Conservation (phyloP, 2,888 invertebrate genomes). For the Drosophila diplacantha region DNA sequence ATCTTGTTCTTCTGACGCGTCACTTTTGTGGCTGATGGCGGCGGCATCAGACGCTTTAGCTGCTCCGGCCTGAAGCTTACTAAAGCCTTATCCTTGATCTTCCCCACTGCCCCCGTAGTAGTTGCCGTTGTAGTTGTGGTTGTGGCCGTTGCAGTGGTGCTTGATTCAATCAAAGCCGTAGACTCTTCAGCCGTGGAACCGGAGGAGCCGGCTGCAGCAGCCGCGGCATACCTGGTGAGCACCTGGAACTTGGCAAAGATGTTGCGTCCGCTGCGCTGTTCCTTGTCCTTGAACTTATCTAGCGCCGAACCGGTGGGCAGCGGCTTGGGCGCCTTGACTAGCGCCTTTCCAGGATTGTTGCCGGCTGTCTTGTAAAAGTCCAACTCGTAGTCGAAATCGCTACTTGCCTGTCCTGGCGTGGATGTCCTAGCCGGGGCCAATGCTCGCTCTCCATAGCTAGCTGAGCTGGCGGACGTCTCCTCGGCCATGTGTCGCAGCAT, state of each 20-base stretch:
- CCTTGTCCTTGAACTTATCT: slow-evolving; percentile 77
- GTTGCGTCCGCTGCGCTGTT: slow-evolving; percentile 77
- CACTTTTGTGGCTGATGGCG: slow-evolving; percentile 86
- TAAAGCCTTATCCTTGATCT: slow-evolving; percentile 54
- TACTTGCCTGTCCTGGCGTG: slow-evolving; percentile 24
- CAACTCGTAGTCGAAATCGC: slow-evolving; percentile 71
- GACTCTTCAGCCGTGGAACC: slow-evolving; percentile 57
- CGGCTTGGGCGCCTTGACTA: slow-evolving; percentile 58
- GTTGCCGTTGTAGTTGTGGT: slow-evolving; percentile 50
- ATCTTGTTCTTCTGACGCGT: slow-evolving; percentile 90
- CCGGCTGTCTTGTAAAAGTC: slow-evolving; percentile 71
- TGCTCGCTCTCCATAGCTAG: slow-evolving; percentile 65
- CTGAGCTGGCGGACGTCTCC: slow-evolving; percentile 78
- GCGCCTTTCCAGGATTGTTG: slow-evolving; percentile 37
- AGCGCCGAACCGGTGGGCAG: slow-evolving; percentile 70
- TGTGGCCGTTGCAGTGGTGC: slow-evolving; percentile 45
- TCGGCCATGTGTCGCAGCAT: slow-evolving; percentile 81
- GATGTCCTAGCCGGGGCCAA: slow-evolving; percentile 34
- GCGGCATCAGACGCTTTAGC: slow-evolving; percentile 83
- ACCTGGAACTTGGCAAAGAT: slow-evolving; percentile 80
- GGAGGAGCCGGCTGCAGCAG: slow-evolving; percentile 61
- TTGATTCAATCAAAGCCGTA: slow-evolving; percentile 60
- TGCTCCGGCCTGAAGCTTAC: slow-evolving; percentile 83
- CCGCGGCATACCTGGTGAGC: slow-evolving; percentile 77
- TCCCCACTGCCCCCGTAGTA: slow-evolving; percentile 18